These are phyloP conservation scores for Liopterus haemorrhoidalis DNA, from an alignment of 2,888 invertebrate genomes.

Conservation along the genomic window DNA sequence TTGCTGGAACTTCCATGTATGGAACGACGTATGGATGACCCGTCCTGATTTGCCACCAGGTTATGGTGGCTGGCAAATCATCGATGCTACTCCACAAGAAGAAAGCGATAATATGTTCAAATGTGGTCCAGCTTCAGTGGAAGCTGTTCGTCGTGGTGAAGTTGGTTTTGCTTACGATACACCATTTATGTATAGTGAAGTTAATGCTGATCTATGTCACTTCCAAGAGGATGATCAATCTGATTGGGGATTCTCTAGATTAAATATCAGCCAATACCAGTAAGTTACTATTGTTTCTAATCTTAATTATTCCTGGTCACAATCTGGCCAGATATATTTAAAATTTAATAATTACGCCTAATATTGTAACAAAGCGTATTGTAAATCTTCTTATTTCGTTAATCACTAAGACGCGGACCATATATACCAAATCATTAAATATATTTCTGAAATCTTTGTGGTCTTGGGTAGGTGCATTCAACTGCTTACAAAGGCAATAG, in stretches of 20 bases:
- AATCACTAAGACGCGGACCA: no score
- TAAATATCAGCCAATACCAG: constrained; percentile 62
- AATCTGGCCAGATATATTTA: no score
- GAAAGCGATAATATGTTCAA: constrained; percentile 55
- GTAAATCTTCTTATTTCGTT: no score
- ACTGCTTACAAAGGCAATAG: no score
- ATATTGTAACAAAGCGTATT: no score
- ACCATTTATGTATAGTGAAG: constrained; percentile 68
- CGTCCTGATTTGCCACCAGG: constrained; percentile 64
- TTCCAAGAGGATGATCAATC: constrained; percentile 64
- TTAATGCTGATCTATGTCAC: constrained; percentile 70
- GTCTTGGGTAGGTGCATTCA: no score
- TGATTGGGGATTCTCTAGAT: constrained; percentile 61
- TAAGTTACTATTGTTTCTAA: constrained; percentile 42
- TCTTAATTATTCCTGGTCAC: no score
- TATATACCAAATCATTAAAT: no score
- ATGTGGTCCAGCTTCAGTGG: constrained; percentile 61
- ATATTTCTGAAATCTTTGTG: no score
- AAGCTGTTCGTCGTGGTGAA: constrained; percentile 66
- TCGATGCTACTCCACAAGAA: constrained; percentile 75
- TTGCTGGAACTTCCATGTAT: constrained; percentile 80
- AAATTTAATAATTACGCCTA: no score
- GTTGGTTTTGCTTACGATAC: constrained; percentile 68
- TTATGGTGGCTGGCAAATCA: constrained; percentile 78
- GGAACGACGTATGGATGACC: constrained; percentile 78